phyloP scores from a whole-genome alignment of 2,888 invertebrate genomes.

The Morpho achilles region DNA sequence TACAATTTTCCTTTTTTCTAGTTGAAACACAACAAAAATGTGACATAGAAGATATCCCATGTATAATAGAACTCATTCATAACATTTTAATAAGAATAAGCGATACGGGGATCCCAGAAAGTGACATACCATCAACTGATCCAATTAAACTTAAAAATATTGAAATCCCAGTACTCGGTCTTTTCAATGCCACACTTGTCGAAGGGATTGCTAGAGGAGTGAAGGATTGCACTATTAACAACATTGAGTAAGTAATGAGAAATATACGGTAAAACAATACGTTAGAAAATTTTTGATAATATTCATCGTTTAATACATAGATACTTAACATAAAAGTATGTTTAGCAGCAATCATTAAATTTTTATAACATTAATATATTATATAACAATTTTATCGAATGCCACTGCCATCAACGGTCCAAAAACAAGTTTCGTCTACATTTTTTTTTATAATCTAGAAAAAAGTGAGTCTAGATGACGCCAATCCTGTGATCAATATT shows the following conservation, averaged over 20 bases:
- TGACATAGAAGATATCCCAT: constrained; percentile 36
- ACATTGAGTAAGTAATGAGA: constrained; percentile 34
- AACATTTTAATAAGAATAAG: constrained; percentile 31
- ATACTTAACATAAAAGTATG: background rate
- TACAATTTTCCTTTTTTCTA: constrained; percentile 30
- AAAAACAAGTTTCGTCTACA: no score
- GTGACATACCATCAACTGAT: constrained; percentile 41
- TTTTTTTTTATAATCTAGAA: no score
- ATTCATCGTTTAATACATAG: background rate
- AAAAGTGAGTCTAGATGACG: no score
- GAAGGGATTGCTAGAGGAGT: constrained; percentile 41
- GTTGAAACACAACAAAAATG: constrained; percentile 44
- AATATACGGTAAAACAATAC: no score
- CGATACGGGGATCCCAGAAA: constrained; percentile 36
- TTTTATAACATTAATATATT: no score
- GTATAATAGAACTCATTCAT: constrained; percentile 35
- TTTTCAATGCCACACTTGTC: constrained; percentile 35
- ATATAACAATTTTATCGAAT: no score
- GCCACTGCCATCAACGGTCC: no score
- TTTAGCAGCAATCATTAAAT: background rate
- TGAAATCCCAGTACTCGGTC: constrained; percentile 31
- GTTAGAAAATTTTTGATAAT: no score
- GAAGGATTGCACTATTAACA: constrained; percentile 40
- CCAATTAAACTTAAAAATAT: constrained; percentile 37
- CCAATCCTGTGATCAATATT: no score